Conservation (phyloP, 1,140 invertebrate genomes). For the Chymomyza costata region DNA sequence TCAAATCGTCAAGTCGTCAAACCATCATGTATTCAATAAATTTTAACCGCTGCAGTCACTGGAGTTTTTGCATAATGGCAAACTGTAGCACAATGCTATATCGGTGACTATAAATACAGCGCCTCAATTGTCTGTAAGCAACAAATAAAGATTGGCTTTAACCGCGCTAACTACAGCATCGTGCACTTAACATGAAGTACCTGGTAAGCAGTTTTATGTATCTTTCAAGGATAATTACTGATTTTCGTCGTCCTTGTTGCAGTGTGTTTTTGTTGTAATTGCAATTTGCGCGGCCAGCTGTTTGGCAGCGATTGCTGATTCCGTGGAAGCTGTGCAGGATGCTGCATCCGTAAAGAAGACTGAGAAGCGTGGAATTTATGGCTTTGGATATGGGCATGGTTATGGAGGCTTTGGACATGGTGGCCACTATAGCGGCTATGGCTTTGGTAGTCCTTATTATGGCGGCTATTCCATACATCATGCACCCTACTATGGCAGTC, state of each 20-base stretch:
- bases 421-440: constrained; percentile 41
- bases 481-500: constrained; percentile 54
- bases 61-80: constrained; percentile 60
- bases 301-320: constrained; percentile 25
- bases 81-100: constrained; percentile 56
- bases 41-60: constrained; percentile 48
- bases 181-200: constrained; percentile 44
- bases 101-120: constrained; percentile 50
- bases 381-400: constrained; percentile 59
- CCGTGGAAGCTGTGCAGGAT: constrained; percentile 19
- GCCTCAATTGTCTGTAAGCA: constrained; percentile 27
- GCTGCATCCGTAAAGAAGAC: constrained; percentile 57
- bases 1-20: constrained; percentile 43
- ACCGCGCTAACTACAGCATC: constrained; percentile 19
- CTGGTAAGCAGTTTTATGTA: constrained; percentile 51
- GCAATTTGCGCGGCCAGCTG: constrained; percentile 40
- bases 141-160: constrained; percentile 41
- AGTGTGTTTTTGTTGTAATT: constrained; percentile 53
- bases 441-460: constrained; percentile 50
- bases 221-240: no score
- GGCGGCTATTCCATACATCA: constrained; percentile 48
- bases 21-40: constrained; percentile 52
- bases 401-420: constrained; percentile 38
- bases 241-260: constrained; percentile 2
- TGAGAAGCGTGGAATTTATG: constrained; percentile 64